These are phyloP conservation scores for Pocillopora verrucosa DNA, from an alignment of 64 coral and sea anemone genomes.

Conservation along the genomic window DNA sequence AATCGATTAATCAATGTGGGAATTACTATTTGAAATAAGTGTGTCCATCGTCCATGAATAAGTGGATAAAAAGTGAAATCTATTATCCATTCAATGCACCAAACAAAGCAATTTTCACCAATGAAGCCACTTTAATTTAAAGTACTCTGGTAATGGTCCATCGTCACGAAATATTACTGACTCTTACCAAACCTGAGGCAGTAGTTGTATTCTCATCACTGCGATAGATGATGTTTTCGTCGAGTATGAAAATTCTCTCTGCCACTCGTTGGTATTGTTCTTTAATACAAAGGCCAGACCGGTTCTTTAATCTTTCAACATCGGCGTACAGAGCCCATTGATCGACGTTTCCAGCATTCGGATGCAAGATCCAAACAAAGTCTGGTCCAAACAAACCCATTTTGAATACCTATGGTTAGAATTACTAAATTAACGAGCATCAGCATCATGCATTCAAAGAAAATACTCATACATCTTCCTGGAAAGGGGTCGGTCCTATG, in stretches of 20 bases:
- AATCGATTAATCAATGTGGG: too few relatives aligned
- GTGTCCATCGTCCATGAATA: too few relatives aligned
- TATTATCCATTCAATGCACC: too few relatives aligned
- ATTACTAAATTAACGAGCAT: neutral
- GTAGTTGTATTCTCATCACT: neutral
- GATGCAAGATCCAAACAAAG: neutral
- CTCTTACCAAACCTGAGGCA: slow-evolving; percentile 7
- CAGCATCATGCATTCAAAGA: too few relatives aligned
- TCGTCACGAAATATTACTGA: neutral
- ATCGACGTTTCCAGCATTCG: neutral
- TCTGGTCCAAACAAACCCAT: neutral
- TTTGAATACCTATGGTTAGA: neutral
- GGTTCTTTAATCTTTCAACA: neutral
- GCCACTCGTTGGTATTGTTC: neutral
- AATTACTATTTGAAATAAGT: too few relatives aligned
- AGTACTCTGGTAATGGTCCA: too few relatives aligned
- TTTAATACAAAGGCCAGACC: neutral
- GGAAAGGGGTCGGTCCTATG: too few relatives aligned
- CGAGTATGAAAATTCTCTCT: neutral
- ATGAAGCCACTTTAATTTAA: too few relatives aligned
- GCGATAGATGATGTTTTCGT: neutral
- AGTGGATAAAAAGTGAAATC: too few relatives aligned
- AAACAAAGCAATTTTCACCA: too few relatives aligned
- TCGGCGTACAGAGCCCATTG: neutral
- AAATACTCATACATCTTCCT: too few relatives aligned